Evolutionary conservation across 2,797 vertebrate species (phyloP).

Genomic region (Ctenochaetus hawaiiensis): DNA sequence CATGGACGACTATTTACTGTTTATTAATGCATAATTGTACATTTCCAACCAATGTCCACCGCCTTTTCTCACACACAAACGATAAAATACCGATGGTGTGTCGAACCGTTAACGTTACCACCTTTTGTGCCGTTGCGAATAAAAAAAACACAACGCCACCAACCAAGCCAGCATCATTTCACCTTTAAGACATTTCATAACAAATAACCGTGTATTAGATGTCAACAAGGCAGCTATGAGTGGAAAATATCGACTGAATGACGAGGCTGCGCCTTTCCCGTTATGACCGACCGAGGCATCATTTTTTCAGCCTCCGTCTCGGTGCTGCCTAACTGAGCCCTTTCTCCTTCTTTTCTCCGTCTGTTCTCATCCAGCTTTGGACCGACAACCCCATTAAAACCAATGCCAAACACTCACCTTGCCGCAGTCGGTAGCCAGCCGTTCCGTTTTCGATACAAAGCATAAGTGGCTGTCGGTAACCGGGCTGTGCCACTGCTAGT

Average conservation of each 20-base stretch:
- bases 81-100: constrained; percentile 11
- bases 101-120: constrained; percentile 16
- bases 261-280: constrained; percentile 7
- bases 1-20: background rate
- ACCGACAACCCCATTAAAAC: background rate
- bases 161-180: background rate
- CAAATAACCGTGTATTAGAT: accelerated
- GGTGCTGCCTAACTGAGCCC: constrained; percentile 14
- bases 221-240: accelerated
- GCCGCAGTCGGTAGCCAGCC: background rate
- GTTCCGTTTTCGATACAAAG: background rate
- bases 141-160: background rate
- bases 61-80: background rate
- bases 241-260: background rate
- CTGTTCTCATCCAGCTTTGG: background rate
- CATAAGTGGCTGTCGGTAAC: background rate
- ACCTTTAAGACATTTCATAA: no score
- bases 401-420: constrained; percentile 38
- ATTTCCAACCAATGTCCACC: background rate
- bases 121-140: constrained; percentile 56
- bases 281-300: constrained; percentile 30
- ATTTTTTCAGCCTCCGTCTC: constrained; percentile 37
- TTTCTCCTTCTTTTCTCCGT: background rate
- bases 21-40: accelerated
- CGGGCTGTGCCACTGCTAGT: constrained; percentile 1